Evolutionary conservation across 2,888 invertebrate species (phyloP).

Genomic region (Euzetes globulus): DNA sequence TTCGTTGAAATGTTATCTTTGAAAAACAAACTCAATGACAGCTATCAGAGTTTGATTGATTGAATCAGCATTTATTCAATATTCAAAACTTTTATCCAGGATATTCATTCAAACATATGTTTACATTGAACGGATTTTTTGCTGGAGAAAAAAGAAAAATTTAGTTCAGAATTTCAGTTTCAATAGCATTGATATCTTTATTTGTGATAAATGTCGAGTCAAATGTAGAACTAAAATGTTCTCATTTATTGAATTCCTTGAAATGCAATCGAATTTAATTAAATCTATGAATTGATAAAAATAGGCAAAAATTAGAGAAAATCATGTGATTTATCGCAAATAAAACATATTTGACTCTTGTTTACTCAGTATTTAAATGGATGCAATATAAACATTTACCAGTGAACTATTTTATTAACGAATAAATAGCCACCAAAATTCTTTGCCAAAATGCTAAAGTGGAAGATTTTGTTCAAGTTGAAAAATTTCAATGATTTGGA

Average conservation of each 20-base stretch:
- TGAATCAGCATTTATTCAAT: not conserved
- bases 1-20: not conserved
- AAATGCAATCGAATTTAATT: not conserved
- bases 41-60: not conserved
- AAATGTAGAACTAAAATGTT: too few species aligned
- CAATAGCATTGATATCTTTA: not conserved
- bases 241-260: too few species aligned
- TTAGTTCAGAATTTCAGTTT: not conserved
- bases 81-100: not conserved
- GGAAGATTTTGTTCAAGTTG: too few species aligned
- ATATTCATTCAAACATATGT: not conserved
- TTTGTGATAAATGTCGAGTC: too few species aligned
- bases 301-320: not conserved
- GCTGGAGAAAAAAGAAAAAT: not conserved
- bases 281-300: not conserved
- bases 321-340: too few species aligned
- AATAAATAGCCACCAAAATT: too few species aligned
- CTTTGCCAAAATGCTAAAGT: too few species aligned
- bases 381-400: too few species aligned
- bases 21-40: slow-evolving; percentile 4
- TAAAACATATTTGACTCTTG: too few species aligned
- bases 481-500: too few species aligned
- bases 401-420: too few species aligned
- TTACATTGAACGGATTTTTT: not conserved
- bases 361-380: too few species aligned